Conservation (phyloP, 2,888 invertebrate genomes). For the Ennomos erosarius region DNA sequence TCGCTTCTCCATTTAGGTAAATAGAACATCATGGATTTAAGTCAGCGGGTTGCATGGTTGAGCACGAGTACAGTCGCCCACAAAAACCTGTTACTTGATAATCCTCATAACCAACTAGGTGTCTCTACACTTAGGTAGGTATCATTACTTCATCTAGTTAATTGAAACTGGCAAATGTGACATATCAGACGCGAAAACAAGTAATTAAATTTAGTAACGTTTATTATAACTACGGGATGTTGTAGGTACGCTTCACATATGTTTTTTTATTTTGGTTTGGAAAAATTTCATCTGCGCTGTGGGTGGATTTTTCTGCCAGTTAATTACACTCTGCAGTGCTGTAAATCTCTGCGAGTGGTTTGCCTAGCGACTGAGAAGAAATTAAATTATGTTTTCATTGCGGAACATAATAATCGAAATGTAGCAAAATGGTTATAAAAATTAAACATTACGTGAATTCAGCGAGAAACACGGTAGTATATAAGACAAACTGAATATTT, state of each 20-base stretch:
- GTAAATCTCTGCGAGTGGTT: slow-evolving; percentile 12
- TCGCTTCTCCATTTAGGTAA: slow-evolving; percentile 60
- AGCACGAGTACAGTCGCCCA: slow-evolving; percentile 52
- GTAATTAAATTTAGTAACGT: too few relatives aligned
- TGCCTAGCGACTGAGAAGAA: slow-evolving; percentile 15
- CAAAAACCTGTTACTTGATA: slow-evolving; percentile 35
- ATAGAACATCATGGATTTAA: slow-evolving; percentile 64
- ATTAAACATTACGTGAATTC: neutral
- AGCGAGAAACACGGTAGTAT: too few relatives aligned
- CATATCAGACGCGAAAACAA: too few relatives aligned
- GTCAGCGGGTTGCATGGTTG: slow-evolving; percentile 57
- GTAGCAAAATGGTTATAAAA: slow-evolving; percentile 4
- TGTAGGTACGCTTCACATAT: slow-evolving; percentile 1
- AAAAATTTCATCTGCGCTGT: slow-evolving; percentile 21
- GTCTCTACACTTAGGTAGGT: too few relatives aligned
- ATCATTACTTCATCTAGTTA: too few relatives aligned
- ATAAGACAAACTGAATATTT: too few relatives aligned
- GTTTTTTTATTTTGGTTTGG: slow-evolving; percentile 16
- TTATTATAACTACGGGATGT: too few relatives aligned
- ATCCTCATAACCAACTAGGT: too few relatives aligned
- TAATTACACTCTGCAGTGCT: slow-evolving; percentile 19
- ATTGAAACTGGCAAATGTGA: too few relatives aligned
- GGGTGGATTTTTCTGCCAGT: slow-evolving; percentile 29
- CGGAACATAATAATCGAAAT: neutral
- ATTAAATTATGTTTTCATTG: slow-evolving; percentile 11